Evolutionary conservation across 2,888 invertebrate genomes (phyloP).

Genomic region (Drosophila neotestacea): DNA sequence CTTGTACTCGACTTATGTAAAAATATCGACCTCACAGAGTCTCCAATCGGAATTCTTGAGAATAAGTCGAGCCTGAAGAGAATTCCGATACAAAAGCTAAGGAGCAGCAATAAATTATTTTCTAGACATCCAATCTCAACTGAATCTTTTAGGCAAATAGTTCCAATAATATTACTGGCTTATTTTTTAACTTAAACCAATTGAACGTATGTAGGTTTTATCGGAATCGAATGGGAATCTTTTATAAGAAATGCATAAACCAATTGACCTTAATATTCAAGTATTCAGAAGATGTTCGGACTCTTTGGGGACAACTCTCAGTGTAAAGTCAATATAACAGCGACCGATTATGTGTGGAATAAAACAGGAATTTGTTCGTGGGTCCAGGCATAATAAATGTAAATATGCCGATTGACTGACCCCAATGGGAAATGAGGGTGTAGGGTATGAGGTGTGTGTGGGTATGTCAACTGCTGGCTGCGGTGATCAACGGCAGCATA

Average conservation of each 20-base stretch:
- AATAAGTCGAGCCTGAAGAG: no score
- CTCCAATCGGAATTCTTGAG: no score
- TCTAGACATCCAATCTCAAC: neutral
- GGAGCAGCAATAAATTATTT: no score
- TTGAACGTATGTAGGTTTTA: neutral
- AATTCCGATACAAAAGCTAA: no score
- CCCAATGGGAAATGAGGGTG: constrained; percentile 10
- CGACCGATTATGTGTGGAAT: constrained; percentile 48
- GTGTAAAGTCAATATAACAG: constrained; percentile 41
- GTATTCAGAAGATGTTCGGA: neutral
- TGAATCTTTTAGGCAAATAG: no score
- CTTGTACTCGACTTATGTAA: no score
- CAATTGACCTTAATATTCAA: constrained; percentile 28
- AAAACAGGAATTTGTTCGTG: constrained; percentile 24
- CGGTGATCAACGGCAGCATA: constrained; percentile 52
- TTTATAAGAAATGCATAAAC: neutral
- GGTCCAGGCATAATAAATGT: constrained; percentile 54
- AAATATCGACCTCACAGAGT: no score
- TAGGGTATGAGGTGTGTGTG: constrained; percentile 6
- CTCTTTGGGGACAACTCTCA: constrained; percentile 1
- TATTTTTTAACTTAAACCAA: neutral
- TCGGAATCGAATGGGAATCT: neutral
- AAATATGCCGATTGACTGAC: constrained; percentile 59
- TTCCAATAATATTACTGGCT: no score
- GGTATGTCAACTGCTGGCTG: constrained; percentile 40